Percentiles rank a stretch among this genome's conserved stretches.
Conservation (phyloP, 1,140 invertebrate genomes). For the Halotydeus destructor region DNA sequence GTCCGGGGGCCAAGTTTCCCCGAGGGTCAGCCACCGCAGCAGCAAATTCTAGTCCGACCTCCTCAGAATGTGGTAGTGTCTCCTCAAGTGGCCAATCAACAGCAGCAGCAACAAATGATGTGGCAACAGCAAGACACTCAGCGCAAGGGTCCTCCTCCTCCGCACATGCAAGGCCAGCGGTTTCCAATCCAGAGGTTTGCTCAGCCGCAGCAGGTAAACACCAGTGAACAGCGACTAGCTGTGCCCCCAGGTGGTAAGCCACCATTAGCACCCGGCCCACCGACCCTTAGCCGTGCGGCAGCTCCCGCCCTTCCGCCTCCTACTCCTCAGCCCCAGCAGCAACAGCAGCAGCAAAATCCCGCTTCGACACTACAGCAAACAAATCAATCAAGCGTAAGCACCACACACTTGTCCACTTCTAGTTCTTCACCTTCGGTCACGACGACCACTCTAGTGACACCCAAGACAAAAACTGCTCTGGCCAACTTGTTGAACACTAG, state of each 20-base stretch:
- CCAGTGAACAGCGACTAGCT: no score
- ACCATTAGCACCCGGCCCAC: no score
- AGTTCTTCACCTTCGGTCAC: neutral
- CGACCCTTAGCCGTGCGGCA: no score
- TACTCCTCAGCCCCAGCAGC: constrained; percentile 2
- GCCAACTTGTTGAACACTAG: constrained; percentile 81
- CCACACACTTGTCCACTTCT: neutral
- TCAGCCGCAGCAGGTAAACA: no score
- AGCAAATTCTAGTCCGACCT: constrained; percentile 1
- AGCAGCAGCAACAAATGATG: constrained; percentile 16
- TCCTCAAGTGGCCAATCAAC: constrained; percentile 15
- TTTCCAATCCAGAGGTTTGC: no score
- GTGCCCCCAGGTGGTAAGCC: no score
- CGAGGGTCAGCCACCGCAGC: constrained; percentile 7
- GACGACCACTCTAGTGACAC: constrained; percentile 38
- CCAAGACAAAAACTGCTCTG: constrained; percentile 81
- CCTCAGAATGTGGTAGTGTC: no score
- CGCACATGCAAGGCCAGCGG: no score
- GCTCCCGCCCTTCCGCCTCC: no score
- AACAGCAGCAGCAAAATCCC: neutral
- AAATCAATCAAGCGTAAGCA: neutral
- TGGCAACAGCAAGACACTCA: no score
- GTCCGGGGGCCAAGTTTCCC: constrained; percentile 13
- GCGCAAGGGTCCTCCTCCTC: no score
- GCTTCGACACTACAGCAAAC: neutral